These are phyloP conservation scores for Oophaga pumilio DNA, from an alignment of 2,113 vertebrate genomes.

Conservation along the genomic window DNA sequence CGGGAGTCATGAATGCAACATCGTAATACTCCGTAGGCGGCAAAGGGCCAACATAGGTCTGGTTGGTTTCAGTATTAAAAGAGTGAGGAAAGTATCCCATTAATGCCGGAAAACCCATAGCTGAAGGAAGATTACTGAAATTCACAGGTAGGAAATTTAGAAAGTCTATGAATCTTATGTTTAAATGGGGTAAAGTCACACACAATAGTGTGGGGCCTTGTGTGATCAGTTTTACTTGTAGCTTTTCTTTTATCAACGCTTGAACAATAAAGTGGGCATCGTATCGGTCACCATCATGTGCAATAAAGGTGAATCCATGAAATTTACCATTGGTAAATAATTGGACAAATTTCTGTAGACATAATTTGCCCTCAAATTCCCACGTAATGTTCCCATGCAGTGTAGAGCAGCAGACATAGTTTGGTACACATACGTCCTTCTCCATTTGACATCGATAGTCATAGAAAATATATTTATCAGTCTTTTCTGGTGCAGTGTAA, in stretches of 20 bases:
- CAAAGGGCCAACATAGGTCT: no score
- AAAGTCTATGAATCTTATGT: slow-evolving; percentile 46
- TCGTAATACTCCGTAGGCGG: no score
- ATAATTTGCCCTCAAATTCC: background rate
- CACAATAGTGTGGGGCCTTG: background rate
- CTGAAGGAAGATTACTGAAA: background rate
- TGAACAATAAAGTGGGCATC: background rate
- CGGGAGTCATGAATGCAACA: no score
- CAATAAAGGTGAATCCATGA: background rate
- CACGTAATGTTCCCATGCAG: no score
- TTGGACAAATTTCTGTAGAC: background rate
- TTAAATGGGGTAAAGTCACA: background rate
- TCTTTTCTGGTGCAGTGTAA: background rate
- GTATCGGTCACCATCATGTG: background rate
- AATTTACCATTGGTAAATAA: slow-evolving; percentile 11
- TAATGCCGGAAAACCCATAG: slow-evolving; percentile 22
- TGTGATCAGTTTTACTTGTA: slow-evolving; percentile 5
- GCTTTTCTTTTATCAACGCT: background rate
- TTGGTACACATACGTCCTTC: background rate
- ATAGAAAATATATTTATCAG: background rate
- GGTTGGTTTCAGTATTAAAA: slow-evolving; percentile 16
- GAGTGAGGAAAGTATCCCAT: slow-evolving; percentile 55
- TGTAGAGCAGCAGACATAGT: background rate
- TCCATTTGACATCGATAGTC: background rate
- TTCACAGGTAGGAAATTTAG: slow-evolving; percentile 27